A percentile compares a stretch with the other conserved stretches of the same genome.
These are phyloP conservation scores for Pammene fasciana DNA, from an alignment of 2,888 invertebrate genomes.

Conservation along the genomic window DNA sequence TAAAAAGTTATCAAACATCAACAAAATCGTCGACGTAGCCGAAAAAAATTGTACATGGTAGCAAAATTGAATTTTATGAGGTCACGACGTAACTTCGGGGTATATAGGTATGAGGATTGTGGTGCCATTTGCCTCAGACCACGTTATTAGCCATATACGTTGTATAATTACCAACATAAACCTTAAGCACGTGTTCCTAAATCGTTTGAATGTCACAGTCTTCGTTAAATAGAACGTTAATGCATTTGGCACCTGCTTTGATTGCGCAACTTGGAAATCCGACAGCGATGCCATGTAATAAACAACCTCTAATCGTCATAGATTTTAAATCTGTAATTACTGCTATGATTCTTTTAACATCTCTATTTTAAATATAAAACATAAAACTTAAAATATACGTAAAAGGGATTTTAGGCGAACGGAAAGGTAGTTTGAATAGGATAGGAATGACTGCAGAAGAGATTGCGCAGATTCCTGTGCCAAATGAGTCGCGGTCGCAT, in stretches of 20 bases:
- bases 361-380: background rate
- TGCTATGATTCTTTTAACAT: constrained; percentile 1
- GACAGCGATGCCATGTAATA: constrained; percentile 20
- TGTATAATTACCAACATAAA: constrained; percentile 21
- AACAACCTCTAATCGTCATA: constrained; percentile 30
- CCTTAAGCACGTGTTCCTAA: constrained; percentile 21
- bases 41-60: background rate
- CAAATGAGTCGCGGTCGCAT: constrained; percentile 64
- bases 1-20: too few species aligned
- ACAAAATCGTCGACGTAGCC: too few species aligned
- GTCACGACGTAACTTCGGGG: background rate
- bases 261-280: constrained; percentile 23
- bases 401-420: too few species aligned
- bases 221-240: constrained; percentile 21
- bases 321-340: constrained; percentile 17
- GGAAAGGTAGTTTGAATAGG: background rate
- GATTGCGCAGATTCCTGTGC: constrained; percentile 55
- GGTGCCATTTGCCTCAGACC: background rate
- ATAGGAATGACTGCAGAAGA: constrained; percentile 39
- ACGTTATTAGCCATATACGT: constrained; percentile 22
- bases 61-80: background rate
- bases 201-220: constrained; percentile 21
- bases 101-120: background rate
- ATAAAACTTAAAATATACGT: too few species aligned
- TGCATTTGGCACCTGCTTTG: constrained; percentile 24